Conservation (phyloP, 2,797 vertebrate genomes). For the Sebastes steindachneri region DNA sequence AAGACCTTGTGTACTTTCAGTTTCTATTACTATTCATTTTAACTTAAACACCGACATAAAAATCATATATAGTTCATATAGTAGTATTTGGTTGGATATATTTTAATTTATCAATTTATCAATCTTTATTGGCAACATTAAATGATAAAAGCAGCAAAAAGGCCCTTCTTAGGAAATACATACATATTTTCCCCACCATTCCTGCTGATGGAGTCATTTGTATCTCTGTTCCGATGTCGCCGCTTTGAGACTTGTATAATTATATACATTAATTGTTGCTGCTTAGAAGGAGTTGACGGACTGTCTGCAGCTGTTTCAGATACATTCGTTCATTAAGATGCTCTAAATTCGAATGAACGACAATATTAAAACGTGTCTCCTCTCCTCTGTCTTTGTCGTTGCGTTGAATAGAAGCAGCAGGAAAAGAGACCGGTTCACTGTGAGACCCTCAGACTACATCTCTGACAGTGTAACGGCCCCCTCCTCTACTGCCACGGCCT, state of each 20-base stretch:
- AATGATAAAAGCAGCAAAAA: neutral
- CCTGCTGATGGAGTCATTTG: neutral
- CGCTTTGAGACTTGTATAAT: neutral
- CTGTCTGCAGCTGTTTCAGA: neutral
- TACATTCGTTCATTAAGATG: neutral
- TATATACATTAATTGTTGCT: neutral
- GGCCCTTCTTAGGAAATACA: neutral
- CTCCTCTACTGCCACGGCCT: conserved; percentile 85
- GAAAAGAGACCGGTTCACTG: conserved; percentile 99
- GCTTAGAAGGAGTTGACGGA: neutral
- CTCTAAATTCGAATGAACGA: neutral
- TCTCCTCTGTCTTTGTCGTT: neutral
- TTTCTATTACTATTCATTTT: neutral
- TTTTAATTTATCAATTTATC: neutral
- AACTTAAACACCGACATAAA: neutral
- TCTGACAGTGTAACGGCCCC: conserved; percentile 99
- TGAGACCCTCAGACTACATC: conserved; percentile 99
- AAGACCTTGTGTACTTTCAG: neutral
- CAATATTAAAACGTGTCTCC: neutral
- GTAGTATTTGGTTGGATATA: neutral
- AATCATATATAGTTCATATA: neutral
- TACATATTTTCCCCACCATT: neutral
- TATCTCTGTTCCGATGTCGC: neutral
- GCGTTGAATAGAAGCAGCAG: conserved; percentile 84
- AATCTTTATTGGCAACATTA: neutral